Evolutionary conservation across 2,888 invertebrate genomes (phyloP).

Genomic region (Heliothis peltigera): DNA sequence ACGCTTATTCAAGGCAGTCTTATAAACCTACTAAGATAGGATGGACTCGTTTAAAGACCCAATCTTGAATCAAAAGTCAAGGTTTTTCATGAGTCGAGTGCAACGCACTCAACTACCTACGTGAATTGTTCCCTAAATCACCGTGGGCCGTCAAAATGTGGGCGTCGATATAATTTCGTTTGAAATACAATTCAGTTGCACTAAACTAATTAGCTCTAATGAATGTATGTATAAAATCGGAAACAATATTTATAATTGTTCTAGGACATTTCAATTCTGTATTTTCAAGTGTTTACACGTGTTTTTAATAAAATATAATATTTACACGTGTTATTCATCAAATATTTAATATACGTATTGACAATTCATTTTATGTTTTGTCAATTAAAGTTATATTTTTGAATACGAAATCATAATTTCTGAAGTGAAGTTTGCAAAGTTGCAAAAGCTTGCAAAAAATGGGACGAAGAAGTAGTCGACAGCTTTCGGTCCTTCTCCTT

Average conservation of each 20-base stretch:
- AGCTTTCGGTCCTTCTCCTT: background rate
- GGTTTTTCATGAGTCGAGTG: constrained; percentile 65
- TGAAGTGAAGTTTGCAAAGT: too few species aligned
- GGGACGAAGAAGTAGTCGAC: too few species aligned
- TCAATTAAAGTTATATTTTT: too few species aligned
- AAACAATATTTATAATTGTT: background rate
- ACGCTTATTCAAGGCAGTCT: too few species aligned
- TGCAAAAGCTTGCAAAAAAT: too few species aligned
- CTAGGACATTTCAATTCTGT: background rate
- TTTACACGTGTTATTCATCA: too few species aligned
- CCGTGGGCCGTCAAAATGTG: constrained; percentile 59
- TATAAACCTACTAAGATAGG: constrained; percentile 11
- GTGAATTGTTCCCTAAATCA: constrained; percentile 63
- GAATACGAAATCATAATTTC: too few species aligned
- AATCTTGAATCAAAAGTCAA: constrained; percentile 70
- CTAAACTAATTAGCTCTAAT: background rate
- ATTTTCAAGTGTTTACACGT: background rate
- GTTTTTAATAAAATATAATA: too few species aligned
- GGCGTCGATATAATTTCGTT: background rate
- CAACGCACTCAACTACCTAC: constrained; percentile 69
- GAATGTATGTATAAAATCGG: background rate
- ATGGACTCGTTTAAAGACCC: constrained; percentile 3
- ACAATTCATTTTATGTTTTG: background rate
- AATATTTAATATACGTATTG: too few species aligned
- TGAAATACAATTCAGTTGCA: background rate